A percentile compares a stretch with the other conserved stretches of the same genome.
These are phyloP conservation scores for Pyrocoelia pectoralis DNA, from an alignment of 2,888 invertebrate species.

Conservation along the genomic window DNA sequence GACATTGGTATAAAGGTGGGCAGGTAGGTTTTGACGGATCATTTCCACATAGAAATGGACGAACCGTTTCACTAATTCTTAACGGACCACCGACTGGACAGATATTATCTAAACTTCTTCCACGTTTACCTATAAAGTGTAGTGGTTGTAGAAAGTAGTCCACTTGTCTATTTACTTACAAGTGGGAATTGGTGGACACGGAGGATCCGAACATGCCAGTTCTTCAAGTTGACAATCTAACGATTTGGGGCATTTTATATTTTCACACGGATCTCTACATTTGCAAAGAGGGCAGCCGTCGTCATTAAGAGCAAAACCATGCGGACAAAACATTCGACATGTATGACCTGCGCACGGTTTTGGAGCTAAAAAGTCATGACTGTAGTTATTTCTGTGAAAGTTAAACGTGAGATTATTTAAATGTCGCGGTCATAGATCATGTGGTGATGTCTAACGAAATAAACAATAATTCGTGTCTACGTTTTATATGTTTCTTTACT, in stretches of 20 bases:
- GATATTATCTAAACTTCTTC: slow-evolving; percentile 77
- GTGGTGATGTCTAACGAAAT: too few species aligned
- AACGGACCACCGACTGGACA: slow-evolving; percentile 81
- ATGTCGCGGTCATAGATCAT: slow-evolving; percentile 9
- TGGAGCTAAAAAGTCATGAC: slow-evolving; percentile 58
- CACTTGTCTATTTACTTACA: slow-evolving; percentile 63
- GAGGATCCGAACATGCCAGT: slow-evolving; percentile 77
- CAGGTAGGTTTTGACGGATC: slow-evolving; percentile 84
- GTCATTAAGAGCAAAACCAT: slow-evolving; percentile 76
- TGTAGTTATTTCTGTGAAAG: neutral
- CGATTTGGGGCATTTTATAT: slow-evolving; percentile 77
- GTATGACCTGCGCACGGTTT: slow-evolving; percentile 80
- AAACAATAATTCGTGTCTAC: slow-evolving; percentile 6
- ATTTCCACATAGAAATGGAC: slow-evolving; percentile 84
- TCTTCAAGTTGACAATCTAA: slow-evolving; percentile 82
- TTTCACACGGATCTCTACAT: slow-evolving; percentile 82
- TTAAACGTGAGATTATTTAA: slow-evolving; percentile 14
- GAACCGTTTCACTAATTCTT: slow-evolving; percentile 73
- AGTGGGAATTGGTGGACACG: slow-evolving; percentile 85
- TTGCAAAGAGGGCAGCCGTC: slow-evolving; percentile 82
- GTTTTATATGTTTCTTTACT: neutral
- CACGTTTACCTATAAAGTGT: slow-evolving; percentile 69
- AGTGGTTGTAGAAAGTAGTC: neutral
- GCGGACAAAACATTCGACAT: slow-evolving; percentile 87
- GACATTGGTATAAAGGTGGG: slow-evolving; percentile 81